Base-by-base conservation (phyloP, 1,140 invertebrate species). In the Dufourea novaeangliae region DNA sequence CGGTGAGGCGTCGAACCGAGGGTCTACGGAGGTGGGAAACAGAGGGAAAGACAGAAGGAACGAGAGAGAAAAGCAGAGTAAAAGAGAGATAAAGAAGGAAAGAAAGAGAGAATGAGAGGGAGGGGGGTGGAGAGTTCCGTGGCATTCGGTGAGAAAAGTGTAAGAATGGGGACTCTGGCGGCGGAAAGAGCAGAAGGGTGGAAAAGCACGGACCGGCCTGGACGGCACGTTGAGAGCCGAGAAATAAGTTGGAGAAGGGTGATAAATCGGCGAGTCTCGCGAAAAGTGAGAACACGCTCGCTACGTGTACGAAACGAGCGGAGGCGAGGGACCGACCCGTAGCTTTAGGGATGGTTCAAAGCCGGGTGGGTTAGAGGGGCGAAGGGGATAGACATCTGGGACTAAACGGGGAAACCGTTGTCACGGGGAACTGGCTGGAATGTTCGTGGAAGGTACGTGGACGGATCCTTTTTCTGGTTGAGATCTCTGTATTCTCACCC, bases 221-320 rank as follows among this genome's bases (percentile, higher is more conserved):
- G 74, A 14, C n/a, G 44, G 61, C 20, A 72, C 57, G 78, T 73
- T 44, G 71, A 78, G 63, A 64, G 63, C 39, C 29, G 61, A 71
- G 75, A 79, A 87, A 85, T 80, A 86, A 88, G 77, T 80, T 81
- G 59, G 67, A n/a, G n/a, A n/a, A n/a, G n/a, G 56, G 77, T 86
- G 80, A 86, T 85, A 84, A 88, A 88, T 84, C 73, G 79, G 78
- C 50, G 69, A 61, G 70, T 46, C 39, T 70, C 46, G 81, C 76
- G 72, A 61, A 41, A 75, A 80, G 77, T 34, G 73, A 78, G 77
- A 83, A 77, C 59, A 66, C 62, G 17, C 29, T 44, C 14, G 52
- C 67, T 37, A 67, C 27, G 78, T 37, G 70, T 63, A 27, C 37
- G 64, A 64, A 56, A 63, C 44, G 72, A 64, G 61, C 46, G 7